A percentile compares a stretch with the other conserved stretches of the same genome.
Conservation (phyloP, 2,797 vertebrate species). For the Nothura maculosa region DNA sequence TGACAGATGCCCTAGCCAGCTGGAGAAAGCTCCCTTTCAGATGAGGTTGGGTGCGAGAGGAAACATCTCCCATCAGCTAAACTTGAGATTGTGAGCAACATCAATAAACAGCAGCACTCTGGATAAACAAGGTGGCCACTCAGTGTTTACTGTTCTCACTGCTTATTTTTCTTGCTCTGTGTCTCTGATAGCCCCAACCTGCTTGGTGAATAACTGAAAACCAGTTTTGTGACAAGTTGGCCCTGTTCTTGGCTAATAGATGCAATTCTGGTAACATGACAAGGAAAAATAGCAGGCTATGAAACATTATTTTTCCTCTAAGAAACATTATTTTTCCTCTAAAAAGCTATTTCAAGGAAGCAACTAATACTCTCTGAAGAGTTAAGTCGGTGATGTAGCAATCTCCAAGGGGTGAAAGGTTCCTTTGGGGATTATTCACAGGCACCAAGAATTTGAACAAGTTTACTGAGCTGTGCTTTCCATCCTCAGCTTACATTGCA, state of each 20-base stretch:
- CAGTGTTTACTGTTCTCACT: constrained; percentile 37
- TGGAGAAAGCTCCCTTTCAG: constrained; percentile 18
- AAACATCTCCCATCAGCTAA: constrained; percentile 7
- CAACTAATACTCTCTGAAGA: background rate
- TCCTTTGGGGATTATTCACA: background rate
- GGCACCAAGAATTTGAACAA: background rate
- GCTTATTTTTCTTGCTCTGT: constrained; percentile 51
- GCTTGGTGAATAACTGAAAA: constrained; percentile 6
- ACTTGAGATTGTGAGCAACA: constrained; percentile 31
- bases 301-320: background rate
- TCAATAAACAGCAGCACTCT: constrained; percentile 52
- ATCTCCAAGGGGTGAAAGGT: background rate
- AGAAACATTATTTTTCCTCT: background rate
- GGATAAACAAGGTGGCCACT: constrained; percentile 52
- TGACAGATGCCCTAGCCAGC: constrained; percentile 1
- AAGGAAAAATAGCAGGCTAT: background rate
- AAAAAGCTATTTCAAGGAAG: background rate
- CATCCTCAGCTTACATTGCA: rapidly evolving
- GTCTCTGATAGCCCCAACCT: constrained; percentile 28
- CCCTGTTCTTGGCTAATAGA: background rate
- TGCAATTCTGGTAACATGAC: background rate
- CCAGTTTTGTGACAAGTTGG: background rate
- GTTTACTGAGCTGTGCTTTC: background rate
- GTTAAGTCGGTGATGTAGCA: background rate
- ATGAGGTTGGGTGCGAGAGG: background rate